Percentiles rank a stretch among this genome's conserved stretches.
phyloP scores from a whole-genome alignment of 2,888 invertebrate genomes.

The Sinelater perroti region DNA sequence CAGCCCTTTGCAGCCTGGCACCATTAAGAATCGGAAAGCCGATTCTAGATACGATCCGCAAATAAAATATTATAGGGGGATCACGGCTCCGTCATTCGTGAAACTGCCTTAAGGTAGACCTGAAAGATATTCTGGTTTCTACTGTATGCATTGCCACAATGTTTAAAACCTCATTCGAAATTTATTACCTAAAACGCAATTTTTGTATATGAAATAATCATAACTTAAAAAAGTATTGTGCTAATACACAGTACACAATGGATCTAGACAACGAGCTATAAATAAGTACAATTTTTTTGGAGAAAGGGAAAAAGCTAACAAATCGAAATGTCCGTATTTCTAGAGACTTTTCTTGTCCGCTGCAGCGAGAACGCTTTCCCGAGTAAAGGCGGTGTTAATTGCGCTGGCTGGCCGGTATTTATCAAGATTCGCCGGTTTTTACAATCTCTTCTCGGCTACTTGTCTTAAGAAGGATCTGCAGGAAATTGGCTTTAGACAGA shows the following conservation, averaged over 20 bases:
- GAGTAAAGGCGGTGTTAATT: constrained; percentile 51
- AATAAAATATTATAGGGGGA: constrained; percentile 47
- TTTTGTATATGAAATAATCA: no score
- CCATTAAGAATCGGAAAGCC: constrained; percentile 28
- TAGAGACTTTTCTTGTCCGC: constrained; percentile 1
- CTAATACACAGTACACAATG: no score
- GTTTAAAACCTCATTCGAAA: no score
- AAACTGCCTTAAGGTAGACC: neutral
- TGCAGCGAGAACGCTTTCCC: constrained; percentile 24
- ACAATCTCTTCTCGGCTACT: constrained; percentile 51
- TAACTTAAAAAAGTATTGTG: no score
- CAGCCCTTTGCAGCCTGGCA: constrained; percentile 19
- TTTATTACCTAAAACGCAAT: no score
- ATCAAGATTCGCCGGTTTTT: constrained; percentile 53
- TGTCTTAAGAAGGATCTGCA: constrained; percentile 51
- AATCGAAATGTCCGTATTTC: neutral
- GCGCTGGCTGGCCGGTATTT: constrained; percentile 48
- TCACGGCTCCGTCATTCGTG: no score
- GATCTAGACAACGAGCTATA: no score
- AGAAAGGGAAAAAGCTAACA: no score
- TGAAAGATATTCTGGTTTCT: no score
- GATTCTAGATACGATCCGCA: constrained; percentile 45
- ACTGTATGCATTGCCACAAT: no score
- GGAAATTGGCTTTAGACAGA: constrained; percentile 55
- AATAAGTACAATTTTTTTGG: no score